These are phyloP conservation scores for Latrodectus hesperus DNA, from an alignment of 2,888 invertebrate species.

Conservation along the genomic window DNA sequence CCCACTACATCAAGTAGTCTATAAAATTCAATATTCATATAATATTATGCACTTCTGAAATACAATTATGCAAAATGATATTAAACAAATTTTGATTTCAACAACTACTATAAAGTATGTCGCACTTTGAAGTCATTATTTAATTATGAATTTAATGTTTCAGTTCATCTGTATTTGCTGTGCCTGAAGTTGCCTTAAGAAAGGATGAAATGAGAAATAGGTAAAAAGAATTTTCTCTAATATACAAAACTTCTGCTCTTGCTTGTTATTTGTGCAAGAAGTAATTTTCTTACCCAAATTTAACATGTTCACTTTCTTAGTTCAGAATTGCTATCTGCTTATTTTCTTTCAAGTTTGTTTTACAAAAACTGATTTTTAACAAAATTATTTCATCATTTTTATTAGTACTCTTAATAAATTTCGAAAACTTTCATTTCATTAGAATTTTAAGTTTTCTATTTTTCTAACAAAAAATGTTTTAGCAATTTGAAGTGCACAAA, in stretches of 20 bases:
- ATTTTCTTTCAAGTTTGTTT: background rate
- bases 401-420: too few species aligned
- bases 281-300: too few species aligned
- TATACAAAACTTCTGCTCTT: background rate
- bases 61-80: background rate
- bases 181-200: constrained; percentile 46
- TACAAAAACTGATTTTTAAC: background rate
- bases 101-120: background rate
- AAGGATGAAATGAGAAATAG: constrained; percentile 50
- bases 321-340: background rate
- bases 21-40: too few species aligned
- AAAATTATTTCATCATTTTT: background rate
- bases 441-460: too few species aligned
- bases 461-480: too few species aligned
- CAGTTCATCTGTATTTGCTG: constrained; percentile 59
- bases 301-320: too few species aligned
- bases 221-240: constrained; percentile 17
- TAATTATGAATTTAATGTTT: constrained; percentile 5
- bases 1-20: too few species aligned
- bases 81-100: background rate
- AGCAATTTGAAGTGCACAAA: too few species aligned
- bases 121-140: background rate
- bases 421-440: too few species aligned
- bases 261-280: too few species aligned
- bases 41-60: background rate